Evolutionary conservation across 2,113 vertebrate genomes (phyloP), one percentile per base, ranked within the genome.

Genomic region (Grallaria varia): DNA sequence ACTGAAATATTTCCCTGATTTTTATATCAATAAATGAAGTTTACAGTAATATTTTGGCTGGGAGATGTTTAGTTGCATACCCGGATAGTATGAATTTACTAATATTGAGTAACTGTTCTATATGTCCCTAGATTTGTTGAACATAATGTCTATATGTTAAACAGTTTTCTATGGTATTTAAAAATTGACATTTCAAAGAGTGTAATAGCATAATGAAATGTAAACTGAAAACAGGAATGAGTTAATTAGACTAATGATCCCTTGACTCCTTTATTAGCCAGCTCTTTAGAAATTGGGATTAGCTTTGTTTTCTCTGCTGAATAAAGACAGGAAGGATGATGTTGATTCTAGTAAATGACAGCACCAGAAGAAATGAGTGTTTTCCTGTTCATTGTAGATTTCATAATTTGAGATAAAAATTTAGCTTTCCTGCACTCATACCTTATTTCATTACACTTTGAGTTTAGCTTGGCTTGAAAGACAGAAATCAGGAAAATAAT

Each of bases 181-280:
- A 96, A 97, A 97, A 97, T 83, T 91, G 95, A 95, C 91, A 95
- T 97, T 97, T 97, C 91, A 52, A 94, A 90, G 96, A 96, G 94
- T 96, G 96, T 96, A 97, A 96, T 97, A 79, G 97, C 95, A 95
- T 97, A 97, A 97, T 97, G 96, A 97, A 97, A 97, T 96, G 96
- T 97, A 97, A 97, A 97, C 96, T 96, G 86, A 96, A 96, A 97
- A 82, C 93, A 97, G 93, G 95, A 96, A 97, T 95, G 96, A 97
- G 95, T 97, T 97, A 96, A 97, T 97, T 97, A 97, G 96, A 96
- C 95, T 97, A 97, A 97, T 97, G 96, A 97, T 97, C 96, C 96
- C 95, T 97, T 97, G 96, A 96, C 96, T 97, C 92, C 95, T 97
- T 97, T 97, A 97, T 97, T 97, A 97, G 93, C 96, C 76, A 93